These are phyloP conservation scores for Dolichotis patagonum DNA, from an alignment of 2,113 vertebrate species.

Conservation along the genomic window DNA sequence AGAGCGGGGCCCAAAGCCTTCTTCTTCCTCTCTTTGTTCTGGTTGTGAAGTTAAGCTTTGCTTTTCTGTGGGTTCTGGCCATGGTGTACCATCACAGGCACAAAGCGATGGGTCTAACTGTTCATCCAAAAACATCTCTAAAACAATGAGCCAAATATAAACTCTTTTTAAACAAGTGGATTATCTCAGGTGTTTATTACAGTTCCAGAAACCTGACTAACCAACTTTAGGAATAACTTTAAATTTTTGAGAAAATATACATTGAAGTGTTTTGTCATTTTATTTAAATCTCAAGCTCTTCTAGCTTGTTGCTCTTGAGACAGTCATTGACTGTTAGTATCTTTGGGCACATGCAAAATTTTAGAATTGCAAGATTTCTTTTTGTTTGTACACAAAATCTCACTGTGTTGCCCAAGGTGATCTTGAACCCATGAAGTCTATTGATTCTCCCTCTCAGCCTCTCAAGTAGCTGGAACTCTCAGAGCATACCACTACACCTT, in stretches of 20 bases:
- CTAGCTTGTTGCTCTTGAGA: background rate
- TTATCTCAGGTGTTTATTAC: background rate
- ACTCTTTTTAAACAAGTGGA: background rate
- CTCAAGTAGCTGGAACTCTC: background rate
- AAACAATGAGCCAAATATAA: no score
- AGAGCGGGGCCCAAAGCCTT: rapidly evolving
- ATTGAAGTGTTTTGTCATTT: background rate
- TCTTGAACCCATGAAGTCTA: background rate
- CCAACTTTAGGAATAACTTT: background rate
- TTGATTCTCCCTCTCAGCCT: background rate
- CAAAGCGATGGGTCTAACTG: background rate
- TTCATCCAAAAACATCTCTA: no score
- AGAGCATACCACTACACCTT: no score
- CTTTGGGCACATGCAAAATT: background rate
- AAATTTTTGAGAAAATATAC: background rate
- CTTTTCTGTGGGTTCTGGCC: background rate
- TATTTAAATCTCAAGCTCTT: background rate
- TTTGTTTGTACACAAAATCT: background rate
- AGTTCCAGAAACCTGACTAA: background rate
- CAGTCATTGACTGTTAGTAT: background rate
- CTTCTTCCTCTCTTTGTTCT: background rate
- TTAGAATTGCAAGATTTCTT: background rate
- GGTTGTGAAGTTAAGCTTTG: background rate
- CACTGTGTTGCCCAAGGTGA: background rate
- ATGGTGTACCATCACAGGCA: background rate